These are phyloP conservation scores for Nomada fabriciana DNA, from an alignment of 2,888 invertebrate genomes.

Conservation along the genomic window DNA sequence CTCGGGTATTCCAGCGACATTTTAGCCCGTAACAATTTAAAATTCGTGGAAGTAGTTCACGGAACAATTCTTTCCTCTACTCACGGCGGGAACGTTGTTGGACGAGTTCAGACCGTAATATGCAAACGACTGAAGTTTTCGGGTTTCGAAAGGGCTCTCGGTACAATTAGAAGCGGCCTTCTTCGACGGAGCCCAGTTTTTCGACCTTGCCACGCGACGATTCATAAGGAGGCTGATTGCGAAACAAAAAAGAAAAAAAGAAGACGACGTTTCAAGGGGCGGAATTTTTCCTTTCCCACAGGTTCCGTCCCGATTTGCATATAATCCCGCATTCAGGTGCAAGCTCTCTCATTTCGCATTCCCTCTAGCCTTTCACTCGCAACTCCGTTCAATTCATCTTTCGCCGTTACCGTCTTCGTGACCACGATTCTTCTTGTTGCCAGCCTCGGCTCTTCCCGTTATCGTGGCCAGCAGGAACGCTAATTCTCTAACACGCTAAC, in stretches of 20 bases:
- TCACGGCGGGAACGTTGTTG: background rate
- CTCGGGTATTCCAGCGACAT: too few relatives aligned
- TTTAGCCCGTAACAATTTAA: too few relatives aligned
- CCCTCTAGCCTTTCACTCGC: slow-evolving; percentile 4
- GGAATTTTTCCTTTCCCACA: slow-evolving; percentile 50
- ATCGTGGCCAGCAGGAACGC: background rate
- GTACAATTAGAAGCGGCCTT: slow-evolving; percentile 21
- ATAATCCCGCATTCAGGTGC: slow-evolving; percentile 47
- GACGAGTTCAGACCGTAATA: slow-evolving; percentile 10
- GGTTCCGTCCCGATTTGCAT: slow-evolving; percentile 37
- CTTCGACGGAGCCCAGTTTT: slow-evolving; percentile 12
- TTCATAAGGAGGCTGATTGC: slow-evolving; percentile 34
- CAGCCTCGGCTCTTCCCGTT: background rate
- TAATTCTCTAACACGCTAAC: background rate
- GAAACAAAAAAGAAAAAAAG: background rate
- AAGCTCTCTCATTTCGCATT: slow-evolving; percentile 12
- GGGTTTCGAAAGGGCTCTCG: slow-evolving; percentile 17
- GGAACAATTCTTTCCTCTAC: too few relatives aligned
- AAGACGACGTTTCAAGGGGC: slow-evolving; percentile 29
- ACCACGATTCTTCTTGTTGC: slow-evolving; percentile 17
- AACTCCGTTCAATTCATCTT: slow-evolving; percentile 19
- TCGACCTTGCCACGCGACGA: slow-evolving; percentile 19
- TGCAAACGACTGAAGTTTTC: slow-evolving; percentile 37
- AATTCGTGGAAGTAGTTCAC: too few relatives aligned
- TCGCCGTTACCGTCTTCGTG: slow-evolving; percentile 38